Percentiles rank a stretch among this genome's conserved stretches.
Evolutionary conservation across 2,797 vertebrate genomes (phyloP).

Genomic region (Zenarchopterus dispar): DNA sequence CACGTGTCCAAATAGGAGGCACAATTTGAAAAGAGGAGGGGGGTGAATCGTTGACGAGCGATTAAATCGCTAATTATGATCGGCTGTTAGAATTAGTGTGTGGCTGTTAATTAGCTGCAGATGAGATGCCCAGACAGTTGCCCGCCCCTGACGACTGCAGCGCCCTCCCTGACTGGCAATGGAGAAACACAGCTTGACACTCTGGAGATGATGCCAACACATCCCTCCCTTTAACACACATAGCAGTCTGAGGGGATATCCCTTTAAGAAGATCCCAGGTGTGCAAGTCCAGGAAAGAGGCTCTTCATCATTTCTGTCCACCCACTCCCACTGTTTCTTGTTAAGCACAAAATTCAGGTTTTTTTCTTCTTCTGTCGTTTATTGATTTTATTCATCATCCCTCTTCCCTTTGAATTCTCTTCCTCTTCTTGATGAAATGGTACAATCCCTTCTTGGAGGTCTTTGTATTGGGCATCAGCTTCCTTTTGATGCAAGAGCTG

Average conservation of each 20-base stretch:
- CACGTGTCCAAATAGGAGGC: slow-evolving; percentile 78
- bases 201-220: slow-evolving; percentile 73
- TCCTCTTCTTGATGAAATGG: slow-evolving; percentile 45
- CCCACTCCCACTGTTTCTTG: slow-evolving; percentile 69
- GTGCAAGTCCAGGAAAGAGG: slow-evolving; percentile 68
- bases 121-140: slow-evolving; percentile 82
- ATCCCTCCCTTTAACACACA: slow-evolving; percentile 68
- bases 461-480: slow-evolving; percentile 35
- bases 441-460: slow-evolving; percentile 34
- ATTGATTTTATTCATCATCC: slow-evolving; percentile 51
- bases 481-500: slow-evolving; percentile 49
- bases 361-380: slow-evolving; percentile 45
- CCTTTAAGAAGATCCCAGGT: slow-evolving; percentile 81
- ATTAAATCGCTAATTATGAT: slow-evolving; percentile 86
- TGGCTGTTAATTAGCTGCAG: slow-evolving; percentile 82
- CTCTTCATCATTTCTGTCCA: slow-evolving; percentile 75
- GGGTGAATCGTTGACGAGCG: slow-evolving; percentile 76
- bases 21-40: slow-evolving; percentile 62
- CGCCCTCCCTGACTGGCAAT: slow-evolving; percentile 72
- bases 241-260: slow-evolving; percentile 68
- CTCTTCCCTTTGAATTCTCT: slow-evolving; percentile 22
- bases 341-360: slow-evolving; percentile 62
- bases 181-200: slow-evolving; percentile 74
- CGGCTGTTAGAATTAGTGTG: slow-evolving; percentile 83
- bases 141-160: slow-evolving; percentile 73